Evolutionary conservation across 53 echinoderm and acorn worm genomes (phyloP).

Genomic region (Actinopyga echinites): DNA sequence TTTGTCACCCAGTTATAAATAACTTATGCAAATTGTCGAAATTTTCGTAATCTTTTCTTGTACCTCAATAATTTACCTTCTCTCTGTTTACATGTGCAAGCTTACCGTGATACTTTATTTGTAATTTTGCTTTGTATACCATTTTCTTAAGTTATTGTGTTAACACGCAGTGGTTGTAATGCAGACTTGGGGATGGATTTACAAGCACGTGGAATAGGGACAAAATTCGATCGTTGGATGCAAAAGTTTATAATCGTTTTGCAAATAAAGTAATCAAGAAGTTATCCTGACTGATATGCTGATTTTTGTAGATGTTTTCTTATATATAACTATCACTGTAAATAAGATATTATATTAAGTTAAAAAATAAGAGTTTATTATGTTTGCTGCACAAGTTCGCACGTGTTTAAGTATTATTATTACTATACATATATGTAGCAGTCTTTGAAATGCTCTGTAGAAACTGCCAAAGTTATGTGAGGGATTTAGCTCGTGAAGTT

Average conservation of each 20-base stretch:
- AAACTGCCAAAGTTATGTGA: not conserved
- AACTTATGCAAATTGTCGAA: conserved; percentile 25
- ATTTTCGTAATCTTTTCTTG: not conserved
- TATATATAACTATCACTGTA: conserved; percentile 32
- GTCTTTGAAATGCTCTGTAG: conserved; percentile 11
- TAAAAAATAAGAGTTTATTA: conserved; percentile 37
- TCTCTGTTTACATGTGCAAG: conserved; percentile 24
- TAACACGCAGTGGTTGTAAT: no score
- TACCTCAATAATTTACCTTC: not conserved
- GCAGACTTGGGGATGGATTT: no score
- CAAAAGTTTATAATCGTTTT: not conserved
- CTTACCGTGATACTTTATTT: not conserved
- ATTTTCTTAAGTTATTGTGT: no score
- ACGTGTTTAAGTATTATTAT: not conserved
- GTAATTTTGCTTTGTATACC: not conserved
- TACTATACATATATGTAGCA: not conserved
- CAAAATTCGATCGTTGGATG: not conserved
- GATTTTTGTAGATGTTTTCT: conserved; percentile 34
- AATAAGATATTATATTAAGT: conserved; percentile 44
- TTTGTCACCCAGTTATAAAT: not conserved
- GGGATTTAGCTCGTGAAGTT: not conserved
- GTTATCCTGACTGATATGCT: conserved; percentile 31
- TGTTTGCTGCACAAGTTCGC: conserved; percentile 31
- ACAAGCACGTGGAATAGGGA: no score
- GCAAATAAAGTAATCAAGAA: conserved; percentile 10